phyloP scores from a whole-genome alignment of 2,797 vertebrate species.

The Enteromius paludinosus region DNA sequence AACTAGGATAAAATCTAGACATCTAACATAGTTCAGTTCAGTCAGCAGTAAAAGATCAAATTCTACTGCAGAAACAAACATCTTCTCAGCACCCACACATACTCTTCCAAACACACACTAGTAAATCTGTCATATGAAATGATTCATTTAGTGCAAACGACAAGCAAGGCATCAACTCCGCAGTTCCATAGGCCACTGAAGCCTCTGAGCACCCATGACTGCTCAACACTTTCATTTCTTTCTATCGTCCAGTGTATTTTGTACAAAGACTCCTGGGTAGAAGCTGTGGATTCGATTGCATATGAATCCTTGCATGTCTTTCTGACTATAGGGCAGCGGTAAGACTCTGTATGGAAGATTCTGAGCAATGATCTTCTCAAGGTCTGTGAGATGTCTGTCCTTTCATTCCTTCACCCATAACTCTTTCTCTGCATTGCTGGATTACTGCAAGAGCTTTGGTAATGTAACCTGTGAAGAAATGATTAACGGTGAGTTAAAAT shows the following conservation, averaged over 20 bases:
- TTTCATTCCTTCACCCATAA: constrained; percentile 45
- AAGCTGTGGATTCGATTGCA: constrained; percentile 57
- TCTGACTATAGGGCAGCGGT: constrained; percentile 57
- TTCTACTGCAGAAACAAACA: constrained; percentile 14
- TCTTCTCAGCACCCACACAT: constrained; percentile 60
- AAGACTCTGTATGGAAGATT: constrained; percentile 49
- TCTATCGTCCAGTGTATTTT: constrained; percentile 73
- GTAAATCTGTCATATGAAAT: constrained; percentile 67
- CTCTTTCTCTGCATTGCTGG: constrained; percentile 50
- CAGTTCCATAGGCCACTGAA: constrained; percentile 45
- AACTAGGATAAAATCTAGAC: constrained; percentile 10
- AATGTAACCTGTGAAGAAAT: constrained; percentile 73
- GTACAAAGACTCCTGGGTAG: constrained; percentile 71
- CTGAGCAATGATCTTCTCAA: constrained; percentile 58
- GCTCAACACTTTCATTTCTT: constrained; percentile 67
- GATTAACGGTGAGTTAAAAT: neutral
- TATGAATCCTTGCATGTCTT: constrained; percentile 49
- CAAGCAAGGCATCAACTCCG: constrained; percentile 73
- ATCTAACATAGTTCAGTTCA: neutral
- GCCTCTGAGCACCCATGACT: constrained; percentile 54
- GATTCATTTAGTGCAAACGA: constrained; percentile 80
- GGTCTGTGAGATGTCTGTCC: constrained; percentile 69
- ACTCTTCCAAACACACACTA: constrained; percentile 51
- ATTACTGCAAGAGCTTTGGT: constrained; percentile 81
- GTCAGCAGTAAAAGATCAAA: neutral